Evolutionary conservation across 2,888 invertebrate species (phyloP).

Genomic region (Platycnemis pennipes): DNA sequence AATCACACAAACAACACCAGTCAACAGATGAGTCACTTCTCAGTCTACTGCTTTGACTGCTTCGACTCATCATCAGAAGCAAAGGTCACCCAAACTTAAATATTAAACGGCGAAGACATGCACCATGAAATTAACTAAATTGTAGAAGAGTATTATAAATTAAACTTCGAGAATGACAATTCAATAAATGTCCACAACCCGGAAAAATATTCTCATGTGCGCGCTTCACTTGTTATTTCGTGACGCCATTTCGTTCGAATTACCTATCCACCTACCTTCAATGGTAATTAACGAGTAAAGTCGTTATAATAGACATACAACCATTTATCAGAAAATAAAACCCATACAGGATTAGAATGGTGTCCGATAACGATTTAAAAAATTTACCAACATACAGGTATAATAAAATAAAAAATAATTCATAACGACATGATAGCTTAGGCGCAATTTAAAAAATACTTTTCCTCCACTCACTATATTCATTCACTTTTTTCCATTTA

Average conservation of each 20-base stretch:
- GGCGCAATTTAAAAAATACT: neutral
- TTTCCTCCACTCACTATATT: neutral
- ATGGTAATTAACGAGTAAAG: too few species aligned
- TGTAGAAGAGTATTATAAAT: too few species aligned
- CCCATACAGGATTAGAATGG: too few species aligned
- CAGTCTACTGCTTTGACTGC: neutral
- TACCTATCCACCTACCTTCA: neutral
- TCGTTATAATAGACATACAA: too few species aligned
- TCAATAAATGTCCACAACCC: neutral
- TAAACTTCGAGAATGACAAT: too few species aligned
- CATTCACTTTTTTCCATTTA: too few species aligned
- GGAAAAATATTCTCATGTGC: neutral
- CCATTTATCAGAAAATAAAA: neutral
- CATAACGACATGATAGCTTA: neutral
- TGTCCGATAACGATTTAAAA: too few species aligned
- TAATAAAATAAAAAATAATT: neutral
- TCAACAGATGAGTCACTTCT: neutral
- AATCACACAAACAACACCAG: conserved; percentile 10
- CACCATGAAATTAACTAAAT: too few species aligned
- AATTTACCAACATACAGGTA: neutral
- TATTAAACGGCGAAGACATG: neutral
- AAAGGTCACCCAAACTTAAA: neutral
- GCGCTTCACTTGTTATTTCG: neutral
- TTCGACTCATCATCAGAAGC: neutral
- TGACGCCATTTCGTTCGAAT: neutral